phyloP scores from a whole-genome alignment of 1,140 invertebrate species.

The Odontomachus brunneus region DNA sequence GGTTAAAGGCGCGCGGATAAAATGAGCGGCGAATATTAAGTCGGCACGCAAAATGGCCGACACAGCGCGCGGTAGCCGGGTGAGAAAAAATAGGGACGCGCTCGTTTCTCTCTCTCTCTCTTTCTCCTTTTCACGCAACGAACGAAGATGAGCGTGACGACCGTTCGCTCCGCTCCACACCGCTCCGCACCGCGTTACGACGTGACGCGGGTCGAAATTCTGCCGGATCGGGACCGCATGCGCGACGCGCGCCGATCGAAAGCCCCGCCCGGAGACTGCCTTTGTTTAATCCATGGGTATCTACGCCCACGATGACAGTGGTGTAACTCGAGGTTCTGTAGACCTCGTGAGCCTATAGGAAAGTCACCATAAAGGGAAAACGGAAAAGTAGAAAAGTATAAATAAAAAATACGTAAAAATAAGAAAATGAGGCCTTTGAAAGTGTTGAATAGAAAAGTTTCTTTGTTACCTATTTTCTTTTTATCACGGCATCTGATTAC shows the following conservation, averaged over 20 bases:
- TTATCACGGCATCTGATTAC: neutral
- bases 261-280: conserved; percentile 82
- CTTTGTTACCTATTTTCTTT: neutral
- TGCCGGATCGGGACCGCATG: conserved; percentile 65
- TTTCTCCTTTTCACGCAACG: conserved; percentile 34
- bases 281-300: conserved; percentile 81
- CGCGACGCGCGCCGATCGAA: conserved; percentile 75
- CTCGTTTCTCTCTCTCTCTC: conserved; percentile 65
- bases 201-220: conserved; percentile 75
- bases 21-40: conserved; percentile 78
- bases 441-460: neutral
- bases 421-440: neutral
- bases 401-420: neutral
- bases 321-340: neutral
- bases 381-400: neutral
- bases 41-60: conserved; percentile 78
- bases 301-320: conserved; percentile 76
- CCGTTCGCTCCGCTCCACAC: conserved; percentile 36
- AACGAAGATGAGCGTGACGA: conserved; percentile 17
- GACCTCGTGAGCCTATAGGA: neutral
- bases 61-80: neutral
- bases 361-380: neutral
- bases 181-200: conserved; percentile 56
- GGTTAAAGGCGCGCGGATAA: conserved; percentile 70
- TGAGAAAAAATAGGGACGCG: conserved; percentile 66